Percentiles rank a stretch among this genome's conserved stretches.
phyloP scores from a whole-genome alignment of 1,140 invertebrate genomes.

The Globodera ellingtonae region DNA sequence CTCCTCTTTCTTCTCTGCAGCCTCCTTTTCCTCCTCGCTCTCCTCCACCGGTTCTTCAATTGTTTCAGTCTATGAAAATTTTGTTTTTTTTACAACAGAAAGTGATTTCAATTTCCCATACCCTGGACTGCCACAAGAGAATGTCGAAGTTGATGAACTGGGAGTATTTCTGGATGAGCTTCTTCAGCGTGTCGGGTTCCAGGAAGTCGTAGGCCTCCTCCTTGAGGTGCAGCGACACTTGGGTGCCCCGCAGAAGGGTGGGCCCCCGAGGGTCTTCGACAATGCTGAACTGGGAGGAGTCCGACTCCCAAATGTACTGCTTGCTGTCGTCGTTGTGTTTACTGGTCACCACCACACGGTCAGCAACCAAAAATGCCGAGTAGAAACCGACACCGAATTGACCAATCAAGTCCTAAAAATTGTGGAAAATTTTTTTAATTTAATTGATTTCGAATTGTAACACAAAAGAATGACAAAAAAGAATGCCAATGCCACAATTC shows the following conservation, averaged over 20 bases:
- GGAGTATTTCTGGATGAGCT: constrained; percentile 93
- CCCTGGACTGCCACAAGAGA: constrained; percentile 89
- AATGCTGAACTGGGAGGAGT: constrained; percentile 83
- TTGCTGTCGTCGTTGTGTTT: constrained; percentile 84
- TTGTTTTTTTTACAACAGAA: neutral
- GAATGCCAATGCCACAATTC: constrained; percentile 9
- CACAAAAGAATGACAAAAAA: constrained; percentile 4
- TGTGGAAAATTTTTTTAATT: neutral
- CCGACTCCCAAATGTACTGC: constrained; percentile 98
- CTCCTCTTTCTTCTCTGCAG: constrained; percentile 66
- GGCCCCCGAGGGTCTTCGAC: constrained; percentile 89
- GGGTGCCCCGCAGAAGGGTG: constrained; percentile 83
- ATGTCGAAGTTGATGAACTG: constrained; percentile 99
- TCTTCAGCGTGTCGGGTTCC: constrained; percentile 84
- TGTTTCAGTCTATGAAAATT: constrained; percentile 73
- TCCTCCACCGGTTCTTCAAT: constrained; percentile 77
- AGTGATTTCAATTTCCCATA: constrained; percentile 47
- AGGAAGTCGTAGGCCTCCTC: constrained; percentile 94
- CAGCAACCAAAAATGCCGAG: constrained; percentile 91
- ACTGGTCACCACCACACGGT: constrained; percentile 83
- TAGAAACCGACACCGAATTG: constrained; percentile 98
- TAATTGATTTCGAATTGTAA: constrained; percentile 10
- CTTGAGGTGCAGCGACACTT: constrained; percentile 84
- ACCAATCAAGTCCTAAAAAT: constrained; percentile 68
- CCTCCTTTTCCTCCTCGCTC: constrained; percentile 60